Base-by-base conservation (phyloP, 2,888 invertebrate species). In the Cerceris ruficornis region DNA sequence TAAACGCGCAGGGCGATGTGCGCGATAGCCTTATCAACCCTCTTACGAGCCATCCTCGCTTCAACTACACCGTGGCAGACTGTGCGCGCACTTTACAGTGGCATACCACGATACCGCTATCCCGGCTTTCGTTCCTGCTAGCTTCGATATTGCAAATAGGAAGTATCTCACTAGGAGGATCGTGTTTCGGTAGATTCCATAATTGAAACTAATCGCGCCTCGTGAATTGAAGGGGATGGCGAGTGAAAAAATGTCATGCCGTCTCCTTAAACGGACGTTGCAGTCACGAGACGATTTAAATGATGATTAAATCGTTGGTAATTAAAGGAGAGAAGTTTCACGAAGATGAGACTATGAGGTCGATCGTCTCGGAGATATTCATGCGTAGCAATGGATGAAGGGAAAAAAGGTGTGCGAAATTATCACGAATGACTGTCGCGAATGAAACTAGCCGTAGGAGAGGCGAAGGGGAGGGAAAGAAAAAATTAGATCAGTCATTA, bases 1-100 rank as follows among this genome's bases (percentile, higher is more conserved):
- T 92, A 92, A 92, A 92, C 90, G 91, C 89, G 84, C 84, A 80
- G 84, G 84, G 86, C 84, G 84, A 74, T 85, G 86, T 89, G 90
- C 89, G 89, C 91, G 92, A 91, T 92, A 91, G 91, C 92, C 91
- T 92, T 92, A 92, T 91, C 92, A 91, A 88, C 88, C 88, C 89
- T 89, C 90, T 89, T 87, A 86, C 86, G 86, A 85, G 83, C 83
- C 67, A 79, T 75, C 80, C 82, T 77, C 73, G 69, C 70, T 69
- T 59, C 28, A 75, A 50, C 81, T 58, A 57, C 76, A 74, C 73
- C 77, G 80, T 67, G 60, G 72, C 50, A 39, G 66, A 11, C 54
- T 74, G 58, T 69, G 69, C 81, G 77, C 76, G 83, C 85, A 85
- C 83, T 83, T 81, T 67, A 85, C 76, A 71, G 65, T 74, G 84